These are phyloP conservation scores for Brevimyrus niger DNA, from an alignment of 2,113 vertebrate genomes.

Conservation along the genomic window DNA sequence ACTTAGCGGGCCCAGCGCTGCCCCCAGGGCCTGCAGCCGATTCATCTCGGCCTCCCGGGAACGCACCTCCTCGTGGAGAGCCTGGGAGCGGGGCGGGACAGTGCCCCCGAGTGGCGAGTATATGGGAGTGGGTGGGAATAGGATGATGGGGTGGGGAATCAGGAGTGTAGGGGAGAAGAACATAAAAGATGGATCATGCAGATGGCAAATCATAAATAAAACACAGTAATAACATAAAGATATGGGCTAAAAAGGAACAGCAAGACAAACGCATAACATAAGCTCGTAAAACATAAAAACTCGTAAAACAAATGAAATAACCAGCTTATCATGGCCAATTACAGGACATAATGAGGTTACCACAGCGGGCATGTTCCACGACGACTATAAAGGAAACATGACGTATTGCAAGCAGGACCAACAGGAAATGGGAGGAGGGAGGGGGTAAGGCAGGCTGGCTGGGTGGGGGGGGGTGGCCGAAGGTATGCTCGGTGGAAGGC, in stretches of 20 bases:
- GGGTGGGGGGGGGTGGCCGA: neutral
- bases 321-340: neutral
- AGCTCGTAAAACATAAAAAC: constrained; percentile 7
- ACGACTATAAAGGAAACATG: constrained; percentile 22
- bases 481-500: neutral
- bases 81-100: constrained; percentile 58
- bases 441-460: neutral
- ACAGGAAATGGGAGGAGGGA: neutral
- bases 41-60: constrained; percentile 66
- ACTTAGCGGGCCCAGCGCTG: constrained; percentile 76
- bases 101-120: constrained; percentile 26
- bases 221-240: constrained; percentile 30
- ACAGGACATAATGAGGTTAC: constrained; percentile 26
- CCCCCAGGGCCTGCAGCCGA: constrained; percentile 70
- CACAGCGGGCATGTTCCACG: neutral
- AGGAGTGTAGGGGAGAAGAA: constrained; percentile 45
- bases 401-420: neutral
- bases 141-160: neutral
- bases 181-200: constrained; percentile 52
- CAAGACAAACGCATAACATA: constrained; percentile 40
- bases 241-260: constrained; percentile 27
- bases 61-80: constrained; percentile 78
- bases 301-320: constrained; percentile 12
- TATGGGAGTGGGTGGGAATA: neutral
- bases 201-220: constrained; percentile 56